phyloP scores from a whole-genome alignment of 2,888 invertebrate species.

The Endomychus coccineus region DNA sequence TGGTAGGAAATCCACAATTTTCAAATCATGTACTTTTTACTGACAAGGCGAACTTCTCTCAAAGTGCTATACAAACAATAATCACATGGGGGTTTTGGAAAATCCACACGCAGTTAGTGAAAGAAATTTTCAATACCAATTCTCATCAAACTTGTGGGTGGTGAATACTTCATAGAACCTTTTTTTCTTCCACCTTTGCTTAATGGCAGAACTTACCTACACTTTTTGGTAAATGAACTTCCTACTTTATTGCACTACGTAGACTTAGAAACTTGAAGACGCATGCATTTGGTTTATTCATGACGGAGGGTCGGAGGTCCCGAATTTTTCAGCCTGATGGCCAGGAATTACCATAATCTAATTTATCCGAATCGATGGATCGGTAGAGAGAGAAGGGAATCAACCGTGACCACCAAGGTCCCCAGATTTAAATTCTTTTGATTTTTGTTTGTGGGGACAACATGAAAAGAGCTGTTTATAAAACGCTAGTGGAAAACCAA shows the following conservation, averaged over 20 bases:
- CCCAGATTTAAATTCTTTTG: not conserved
- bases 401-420: not conserved
- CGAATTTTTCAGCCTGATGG: not conserved
- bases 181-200: not conserved
- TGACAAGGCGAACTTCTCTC: not conserved
- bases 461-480: too few species aligned
- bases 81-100: not conserved
- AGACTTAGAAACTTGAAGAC: too few species aligned
- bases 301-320: not conserved
- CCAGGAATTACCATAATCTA: not conserved
- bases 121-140: conserved; percentile 1
- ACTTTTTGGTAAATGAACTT: not conserved
- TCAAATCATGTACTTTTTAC: not conserved
- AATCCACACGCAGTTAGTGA: not conserved
- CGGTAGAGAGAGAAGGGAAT: not conserved
- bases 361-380: conserved; percentile 1
- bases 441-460: too few species aligned
- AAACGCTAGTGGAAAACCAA: too few species aligned
- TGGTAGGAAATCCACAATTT: not conserved
- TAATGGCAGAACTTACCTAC: too few species aligned
- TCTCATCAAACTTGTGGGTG: too few species aligned
- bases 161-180: not conserved
- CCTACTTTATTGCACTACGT: not conserved
- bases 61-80: not conserved
- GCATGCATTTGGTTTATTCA: not conserved